Evolutionary conservation across 2,888 invertebrate genomes (phyloP).

Genomic region (Catocala fraxini): DNA sequence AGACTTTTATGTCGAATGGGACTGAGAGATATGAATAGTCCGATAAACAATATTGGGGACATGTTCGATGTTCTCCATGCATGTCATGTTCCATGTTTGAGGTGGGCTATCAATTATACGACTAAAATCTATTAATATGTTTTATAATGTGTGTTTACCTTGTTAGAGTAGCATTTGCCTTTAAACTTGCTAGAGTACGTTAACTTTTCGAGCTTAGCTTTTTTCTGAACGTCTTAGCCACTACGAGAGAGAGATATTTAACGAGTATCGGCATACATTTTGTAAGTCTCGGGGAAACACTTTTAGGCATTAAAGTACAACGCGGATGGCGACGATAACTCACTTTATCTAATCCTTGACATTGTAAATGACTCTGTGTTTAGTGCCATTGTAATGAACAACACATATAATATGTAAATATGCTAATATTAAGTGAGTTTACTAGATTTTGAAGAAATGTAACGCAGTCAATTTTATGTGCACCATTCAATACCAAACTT

Average conservation of each 20-base stretch:
- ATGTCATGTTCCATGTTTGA: conserved; percentile 7
- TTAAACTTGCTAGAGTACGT: conserved; percentile 55
- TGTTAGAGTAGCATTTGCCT: conserved; percentile 48
- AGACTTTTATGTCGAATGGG: conserved; percentile 31
- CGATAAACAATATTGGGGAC: conserved; percentile 19
- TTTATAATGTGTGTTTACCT: conserved; percentile 45
- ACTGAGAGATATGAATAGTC: conserved; percentile 35
- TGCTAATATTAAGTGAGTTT: conserved; percentile 50
- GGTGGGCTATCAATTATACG: conserved; percentile 39
- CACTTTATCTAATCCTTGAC: conserved; percentile 38
- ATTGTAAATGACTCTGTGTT: conserved; percentile 45
- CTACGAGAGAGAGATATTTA: conserved; percentile 45
- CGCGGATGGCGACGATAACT: conserved; percentile 42
- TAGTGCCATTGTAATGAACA: conserved; percentile 79
- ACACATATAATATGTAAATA: conserved; percentile 66
- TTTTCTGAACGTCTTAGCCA: conserved; percentile 40
- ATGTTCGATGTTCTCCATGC: conserved; percentile 11
- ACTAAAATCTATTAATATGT: conserved; percentile 40
- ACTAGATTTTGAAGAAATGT: conserved; percentile 60
- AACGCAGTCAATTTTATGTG: conserved; percentile 82
- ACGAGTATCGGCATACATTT: conserved; percentile 8
- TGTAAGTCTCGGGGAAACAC: conserved; percentile 26
- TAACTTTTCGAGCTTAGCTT: conserved; percentile 68
- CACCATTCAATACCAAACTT: conserved; percentile 68
- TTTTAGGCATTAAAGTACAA: conserved; percentile 49